Base-by-base conservation (phyloP, 2,113 vertebrate species). In the Sinocyclocheilus anshuiensis region DNA sequence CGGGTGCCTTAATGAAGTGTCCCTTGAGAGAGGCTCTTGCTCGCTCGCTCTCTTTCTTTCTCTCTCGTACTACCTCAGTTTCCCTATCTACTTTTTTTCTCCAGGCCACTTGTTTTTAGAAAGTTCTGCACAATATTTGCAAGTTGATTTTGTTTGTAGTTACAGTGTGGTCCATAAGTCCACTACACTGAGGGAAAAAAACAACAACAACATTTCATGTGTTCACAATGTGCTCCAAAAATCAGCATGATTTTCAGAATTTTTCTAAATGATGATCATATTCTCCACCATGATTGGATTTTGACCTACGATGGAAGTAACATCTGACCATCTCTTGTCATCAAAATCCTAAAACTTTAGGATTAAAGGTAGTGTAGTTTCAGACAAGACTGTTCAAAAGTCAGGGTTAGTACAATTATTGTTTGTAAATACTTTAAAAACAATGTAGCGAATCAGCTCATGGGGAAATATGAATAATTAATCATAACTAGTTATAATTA, bases 1-100 rank as follows among this genome's bases (percentile, higher is more conserved):
- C 24, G 85, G 85, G 53, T 55, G 71, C 67, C 79, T 77, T 82
- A 86, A 77, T 81, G 72, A 86, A 83, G 81, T 53, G 22, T 74
- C 85, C 77, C 63, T 57, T 36, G 65, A 42, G 84, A 48, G 11
- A 67, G 33, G 12, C 45, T 59, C 53, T 57, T 33, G 36, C 36
- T 84, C 50, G 3, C 63, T 59, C 18, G 1, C 22, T 80, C 45
- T 57, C 48, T 39, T 2, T 57, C 20, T 72, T 7, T 71, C 10
- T 36, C 15, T 77, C 6, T 48, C 20, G 0, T 6, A 5, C 42
- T 45, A 26, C 6, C 42, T 29, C 13, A 10, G 24, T 55, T 53
- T 53, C 3, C n/a, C n/a, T 26, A 10, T 53, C 24, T 55, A 7
- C 24, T 20, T 55, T 50, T 33, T 77, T 77, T 6, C n/a, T 77